These are phyloP conservation scores for Ceyx cyanopectus DNA, from an alignment of 2,113 vertebrate genomes.

Conservation along the genomic window DNA sequence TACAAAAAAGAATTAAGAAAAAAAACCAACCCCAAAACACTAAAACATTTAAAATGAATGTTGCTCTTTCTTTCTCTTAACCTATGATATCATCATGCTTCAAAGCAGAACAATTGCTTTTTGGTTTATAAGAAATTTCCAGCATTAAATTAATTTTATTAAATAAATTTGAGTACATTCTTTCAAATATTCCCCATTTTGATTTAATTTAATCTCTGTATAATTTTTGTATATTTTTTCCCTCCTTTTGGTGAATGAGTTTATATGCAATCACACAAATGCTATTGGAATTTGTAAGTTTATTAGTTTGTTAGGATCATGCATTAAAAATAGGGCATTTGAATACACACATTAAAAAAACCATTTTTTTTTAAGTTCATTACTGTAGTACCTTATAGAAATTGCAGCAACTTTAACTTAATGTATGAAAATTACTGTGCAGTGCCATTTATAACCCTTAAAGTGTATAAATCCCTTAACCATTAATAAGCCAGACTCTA, in stretches of 20 bases:
- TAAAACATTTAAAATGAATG: not conserved
- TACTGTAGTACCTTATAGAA: not conserved
- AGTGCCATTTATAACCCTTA: not conserved
- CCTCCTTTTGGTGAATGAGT: rapidly evolving
- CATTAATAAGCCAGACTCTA: not conserved
- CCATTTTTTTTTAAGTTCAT: not conserved
- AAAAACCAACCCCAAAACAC: not conserved
- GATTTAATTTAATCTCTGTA: not conserved
- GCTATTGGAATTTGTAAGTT: not conserved
- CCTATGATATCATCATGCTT: not conserved
- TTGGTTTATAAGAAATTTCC: not conserved
- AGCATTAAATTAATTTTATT: not conserved
- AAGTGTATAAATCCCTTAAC: not conserved
- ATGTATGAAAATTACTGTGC: not conserved
- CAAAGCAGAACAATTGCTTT: not conserved
- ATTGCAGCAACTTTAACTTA: not conserved
- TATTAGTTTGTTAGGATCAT: not conserved
- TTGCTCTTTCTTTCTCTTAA: not conserved
- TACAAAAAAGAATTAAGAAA: not conserved
- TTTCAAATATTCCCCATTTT: not conserved
- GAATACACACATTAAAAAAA: not conserved
- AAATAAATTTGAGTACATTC: not conserved
- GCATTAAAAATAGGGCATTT: not conserved
- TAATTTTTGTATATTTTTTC: not conserved
- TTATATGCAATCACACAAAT: not conserved